Evolutionary conservation across 2,113 vertebrate species (phyloP), one percentile per base, ranked within the genome.

Genomic region (Tetrao urogallus): DNA sequence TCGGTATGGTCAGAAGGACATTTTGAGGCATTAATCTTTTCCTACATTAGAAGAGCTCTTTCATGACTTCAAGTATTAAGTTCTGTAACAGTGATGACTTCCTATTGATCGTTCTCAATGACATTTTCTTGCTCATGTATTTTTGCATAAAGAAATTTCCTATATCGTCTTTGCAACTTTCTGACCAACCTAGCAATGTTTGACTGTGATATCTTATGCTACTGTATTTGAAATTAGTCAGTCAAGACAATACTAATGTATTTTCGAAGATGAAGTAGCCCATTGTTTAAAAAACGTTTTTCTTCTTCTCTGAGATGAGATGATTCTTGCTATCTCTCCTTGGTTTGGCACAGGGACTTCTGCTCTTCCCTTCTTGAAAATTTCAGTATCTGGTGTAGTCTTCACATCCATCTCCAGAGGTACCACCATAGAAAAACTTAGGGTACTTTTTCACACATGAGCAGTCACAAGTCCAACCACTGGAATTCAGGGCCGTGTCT

Each of bases 1-100:
- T 40, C 69, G 19, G 38, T 74, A 84, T 0, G 27, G 70, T 86
- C 86, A 81, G 72, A 78, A 81, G 54, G 86, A 82, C 58, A 65
- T 30, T 78, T 48, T 87, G 18, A 82, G 12, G 52, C 93, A 93
- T 45, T 88, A 81, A 78, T 81, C 77, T 94, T 73, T 61, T 61
- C 36, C 52, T 81, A 28, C 34, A 54, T 81, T 84, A 61, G 42
- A 21, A 88, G 77, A 81, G 32, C 38, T 88, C 32, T 89, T 83
- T 90, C 60, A 52, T 69, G 13, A 42, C 38, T 80, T 85, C 36
- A 63, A 28, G 76, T 86, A 81, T n/a, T 34, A 92, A 80, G 76
- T 11, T 74, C 56, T 63, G 64, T 82, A 92, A 48, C 28, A 77
- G 38, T 32, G n/a, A 71, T 71, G 66, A 19, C 18, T 80, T 86